Evolutionary conservation across 2,888 invertebrate genomes (phyloP).

Genomic region (Nymphalis c-album): DNA sequence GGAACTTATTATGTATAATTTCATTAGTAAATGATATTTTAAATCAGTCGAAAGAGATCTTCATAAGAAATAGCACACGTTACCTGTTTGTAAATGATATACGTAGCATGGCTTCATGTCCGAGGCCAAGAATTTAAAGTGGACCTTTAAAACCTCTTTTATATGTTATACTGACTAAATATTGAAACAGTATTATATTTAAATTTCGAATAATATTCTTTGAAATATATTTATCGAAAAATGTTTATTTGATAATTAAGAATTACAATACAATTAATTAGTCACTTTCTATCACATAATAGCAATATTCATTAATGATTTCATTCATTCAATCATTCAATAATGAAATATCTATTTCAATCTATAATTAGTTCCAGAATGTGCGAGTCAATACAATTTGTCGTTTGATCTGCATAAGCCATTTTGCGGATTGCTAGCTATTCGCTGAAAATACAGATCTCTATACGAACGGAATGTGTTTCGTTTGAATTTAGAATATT

Average conservation of each 20-base stretch:
- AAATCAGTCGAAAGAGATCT: too few species aligned
- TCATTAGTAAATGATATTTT: too few species aligned
- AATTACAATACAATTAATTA: neutral
- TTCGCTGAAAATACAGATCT: conserved; percentile 29
- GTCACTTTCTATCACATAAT: neutral
- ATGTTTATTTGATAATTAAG: neutral
- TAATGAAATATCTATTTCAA: conserved; percentile 22
- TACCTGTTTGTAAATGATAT: too few species aligned
- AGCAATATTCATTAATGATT: neutral
- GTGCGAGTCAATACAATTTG: conserved; percentile 33
- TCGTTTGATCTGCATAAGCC: conserved; percentile 33
- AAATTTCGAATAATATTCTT: neutral
- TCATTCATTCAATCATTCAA: conserved; percentile 1
- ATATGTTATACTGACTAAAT: too few species aligned
- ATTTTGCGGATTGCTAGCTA: conserved; percentile 23
- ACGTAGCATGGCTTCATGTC: too few species aligned
- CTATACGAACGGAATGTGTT: conserved; percentile 23
- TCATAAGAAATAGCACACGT: too few species aligned
- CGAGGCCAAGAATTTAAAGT: too few species aligned
- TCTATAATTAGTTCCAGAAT: conserved; percentile 33
- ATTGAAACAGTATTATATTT: neutral
- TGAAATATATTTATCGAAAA: neutral
- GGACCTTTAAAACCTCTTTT: too few species aligned
- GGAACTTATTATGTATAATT: too few species aligned
- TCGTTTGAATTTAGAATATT: conserved; percentile 9